A percentile compares a stretch with the other conserved stretches of the same genome.
Evolutionary conservation across 2,797 vertebrate genomes (phyloP).

Genomic region (Melanotaenia trifasciata): DNA sequence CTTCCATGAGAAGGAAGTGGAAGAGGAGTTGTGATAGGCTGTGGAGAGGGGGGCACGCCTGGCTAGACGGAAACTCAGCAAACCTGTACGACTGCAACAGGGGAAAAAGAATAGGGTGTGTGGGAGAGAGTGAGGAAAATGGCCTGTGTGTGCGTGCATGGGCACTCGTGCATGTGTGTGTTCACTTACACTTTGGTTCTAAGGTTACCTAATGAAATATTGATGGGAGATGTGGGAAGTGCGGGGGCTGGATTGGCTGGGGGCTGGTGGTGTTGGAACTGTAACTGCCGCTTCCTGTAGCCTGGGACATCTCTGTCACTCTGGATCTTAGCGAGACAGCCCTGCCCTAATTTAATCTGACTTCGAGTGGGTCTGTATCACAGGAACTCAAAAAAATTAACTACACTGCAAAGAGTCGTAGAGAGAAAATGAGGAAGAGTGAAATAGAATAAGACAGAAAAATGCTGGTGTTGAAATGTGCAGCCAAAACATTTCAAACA

Average conservation of each 20-base stretch:
- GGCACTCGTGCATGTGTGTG: conserved; percentile 40
- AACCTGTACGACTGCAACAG: conserved; percentile 68
- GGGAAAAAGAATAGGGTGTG: conserved; percentile 47
- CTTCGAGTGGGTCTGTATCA: conserved; percentile 90
- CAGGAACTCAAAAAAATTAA: conserved; percentile 80
- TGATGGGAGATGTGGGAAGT: conserved; percentile 88
- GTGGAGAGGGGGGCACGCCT: conserved; percentile 62
- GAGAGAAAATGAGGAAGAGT: conserved; percentile 23
- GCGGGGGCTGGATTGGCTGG: conserved; percentile 69
- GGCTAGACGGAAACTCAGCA: conserved; percentile 72
- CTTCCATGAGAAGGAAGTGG: conserved; percentile 73
- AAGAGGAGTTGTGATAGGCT: conserved; percentile 47
- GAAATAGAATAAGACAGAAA: conserved; percentile 42
- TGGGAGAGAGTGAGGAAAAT: conserved; percentile 12
- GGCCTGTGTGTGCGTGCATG: conserved; percentile 2
- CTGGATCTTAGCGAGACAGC: conserved; percentile 82
- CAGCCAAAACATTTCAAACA: conserved; percentile 85
- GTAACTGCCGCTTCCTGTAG: conserved; percentile 86
- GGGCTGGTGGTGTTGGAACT: conserved; percentile 71
- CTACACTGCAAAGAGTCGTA: conserved; percentile 62
- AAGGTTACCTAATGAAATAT: conserved; percentile 91
- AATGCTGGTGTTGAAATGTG: conserved; percentile 66
- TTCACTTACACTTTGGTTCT: conserved; percentile 82
- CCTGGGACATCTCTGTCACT: conserved; percentile 88
- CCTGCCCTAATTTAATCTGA: conserved; percentile 95